Base-by-base conservation (phyloP, 2,113 vertebrate species). In the Sula dactylatra region DNA sequence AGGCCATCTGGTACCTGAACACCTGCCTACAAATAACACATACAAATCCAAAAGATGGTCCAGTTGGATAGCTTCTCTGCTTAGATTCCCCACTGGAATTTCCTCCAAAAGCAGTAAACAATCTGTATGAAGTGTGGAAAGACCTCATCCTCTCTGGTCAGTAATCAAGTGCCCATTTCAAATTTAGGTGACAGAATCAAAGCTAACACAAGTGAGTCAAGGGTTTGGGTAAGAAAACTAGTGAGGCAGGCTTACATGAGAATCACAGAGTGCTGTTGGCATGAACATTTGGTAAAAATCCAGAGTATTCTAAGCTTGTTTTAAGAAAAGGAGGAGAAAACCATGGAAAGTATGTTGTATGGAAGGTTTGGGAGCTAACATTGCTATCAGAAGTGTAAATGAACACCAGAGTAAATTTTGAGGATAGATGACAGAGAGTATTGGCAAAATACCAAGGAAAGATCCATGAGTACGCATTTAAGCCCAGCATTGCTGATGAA, bases 1-100 rank as follows among this genome's bases (percentile, higher is more conserved):
- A 97, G 96, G 93, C 97, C 96, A 97, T 97, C 96, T 97, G 97
- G 93, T 97, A 97, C 89, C 97, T 93, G 88, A 97, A 97, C 96
- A 97, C 97, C 96, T 97, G 97, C 96, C 94, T 97, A 38, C 94
- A 91, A 94, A 96, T 93, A 97, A 72, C 86, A 93, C 86, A 54
- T 90, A 88, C 88, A 92, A 82, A 94, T 96, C 80, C 95, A 97
- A 96, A 94, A 79, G 93, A 50, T 93, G 86, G 91, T 95, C 92
- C 93, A 69, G 71, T 97, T 96, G 97, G 95, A 97, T 36, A 91
- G 94, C 61, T 90, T 94, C 78, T 94, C 59, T 82, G 80, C 44
- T 90, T 67, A 66, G 90, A 94, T 94, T 94, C 84, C 93, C 88
- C 90, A 13, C 54, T 97, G 93, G 96, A 96, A 77, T 97, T 95